Evolutionary conservation across 2,888 invertebrate species (phyloP).

Genomic region (Lottia gigantea): DNA sequence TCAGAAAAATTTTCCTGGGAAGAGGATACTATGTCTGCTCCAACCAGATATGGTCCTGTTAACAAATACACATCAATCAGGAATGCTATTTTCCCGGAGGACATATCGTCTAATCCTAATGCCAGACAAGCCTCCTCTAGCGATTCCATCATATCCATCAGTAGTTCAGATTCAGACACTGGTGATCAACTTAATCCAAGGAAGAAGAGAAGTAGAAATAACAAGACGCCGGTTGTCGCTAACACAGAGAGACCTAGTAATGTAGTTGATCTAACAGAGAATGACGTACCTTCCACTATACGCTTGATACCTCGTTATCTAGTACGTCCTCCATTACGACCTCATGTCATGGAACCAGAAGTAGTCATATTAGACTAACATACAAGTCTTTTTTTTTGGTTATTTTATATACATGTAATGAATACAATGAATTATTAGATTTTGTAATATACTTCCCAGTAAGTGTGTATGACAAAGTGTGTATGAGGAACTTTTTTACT

Average conservation of each 20-base stretch:
- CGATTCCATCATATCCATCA: background rate
- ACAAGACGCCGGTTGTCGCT: background rate
- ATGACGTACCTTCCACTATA: background rate
- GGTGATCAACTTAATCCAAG: background rate
- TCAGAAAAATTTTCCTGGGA: conserved; percentile 18
- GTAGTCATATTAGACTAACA: too few species aligned
- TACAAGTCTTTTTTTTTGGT: too few species aligned
- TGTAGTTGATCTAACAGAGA: background rate
- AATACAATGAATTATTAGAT: too few species aligned
- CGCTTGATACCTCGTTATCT: too few species aligned
- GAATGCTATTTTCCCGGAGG: too few species aligned
- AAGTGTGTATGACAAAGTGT: too few species aligned
- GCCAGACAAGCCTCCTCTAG: background rate
- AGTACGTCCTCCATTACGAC: too few species aligned
- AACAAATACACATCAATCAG: background rate
- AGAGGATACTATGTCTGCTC: background rate
- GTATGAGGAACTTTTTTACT: too few species aligned
- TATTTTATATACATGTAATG: too few species aligned
- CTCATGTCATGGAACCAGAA: too few species aligned
- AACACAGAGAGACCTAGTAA: background rate
- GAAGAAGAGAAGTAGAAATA: background rate
- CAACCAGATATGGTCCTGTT: background rate
- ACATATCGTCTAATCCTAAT: background rate
- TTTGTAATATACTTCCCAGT: too few species aligned
- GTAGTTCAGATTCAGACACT: conserved; percentile 2